Conservation (phyloP, 2,113 vertebrate genomes). For the Fregata magnificens region DNA sequence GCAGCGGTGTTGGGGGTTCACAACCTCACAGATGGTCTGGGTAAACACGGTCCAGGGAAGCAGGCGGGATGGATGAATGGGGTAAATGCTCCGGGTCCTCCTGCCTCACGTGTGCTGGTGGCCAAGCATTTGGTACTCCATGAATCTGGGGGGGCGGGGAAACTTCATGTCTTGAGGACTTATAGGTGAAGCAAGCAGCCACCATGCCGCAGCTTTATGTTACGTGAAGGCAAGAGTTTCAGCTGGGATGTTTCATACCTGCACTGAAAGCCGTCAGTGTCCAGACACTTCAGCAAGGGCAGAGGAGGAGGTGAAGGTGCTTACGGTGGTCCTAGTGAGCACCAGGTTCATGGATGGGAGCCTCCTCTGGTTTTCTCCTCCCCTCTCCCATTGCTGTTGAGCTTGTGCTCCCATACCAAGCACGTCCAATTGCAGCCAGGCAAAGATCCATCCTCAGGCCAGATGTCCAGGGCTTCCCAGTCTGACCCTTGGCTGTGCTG, state of each 20-base stretch:
- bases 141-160: background rate
- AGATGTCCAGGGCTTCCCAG: background rate
- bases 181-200: background rate
- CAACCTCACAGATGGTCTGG: background rate
- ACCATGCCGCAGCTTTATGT: background rate
- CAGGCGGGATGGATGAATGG: background rate
- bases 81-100: background rate
- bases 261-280: background rate
- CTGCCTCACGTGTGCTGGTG: background rate
- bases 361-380: background rate
- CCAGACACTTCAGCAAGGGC: background rate
- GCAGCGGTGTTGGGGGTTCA: background rate
- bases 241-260: background rate
- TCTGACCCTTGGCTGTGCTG: background rate
- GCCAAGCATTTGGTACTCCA: background rate
- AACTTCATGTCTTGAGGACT: background rate
- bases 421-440: background rate
- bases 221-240: background rate
- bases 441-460: background rate
- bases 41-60: background rate
- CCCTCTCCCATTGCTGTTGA: background rate
- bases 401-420: background rate
- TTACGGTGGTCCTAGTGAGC: background rate
- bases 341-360: background rate
- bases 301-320: background rate